Evolutionary conservation across 2,888 invertebrate genomes (phyloP).

Genomic region (Pammene fasciana): DNA sequence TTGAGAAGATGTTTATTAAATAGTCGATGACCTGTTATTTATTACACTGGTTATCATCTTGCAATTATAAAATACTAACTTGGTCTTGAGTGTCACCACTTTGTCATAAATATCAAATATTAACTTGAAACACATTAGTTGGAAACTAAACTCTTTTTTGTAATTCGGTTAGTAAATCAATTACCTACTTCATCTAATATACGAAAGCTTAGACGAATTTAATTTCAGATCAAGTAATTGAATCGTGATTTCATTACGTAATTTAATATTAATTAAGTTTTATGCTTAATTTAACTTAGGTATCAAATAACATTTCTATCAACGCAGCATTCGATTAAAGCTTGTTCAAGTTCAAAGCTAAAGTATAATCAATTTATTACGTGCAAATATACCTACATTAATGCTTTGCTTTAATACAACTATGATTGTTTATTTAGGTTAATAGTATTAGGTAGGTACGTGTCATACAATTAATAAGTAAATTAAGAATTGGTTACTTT

Average conservation of each 20-base stretch:
- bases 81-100: too few species aligned
- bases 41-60: too few species aligned
- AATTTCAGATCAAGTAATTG: background rate
- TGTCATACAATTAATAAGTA: too few species aligned
- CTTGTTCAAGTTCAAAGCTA: background rate
- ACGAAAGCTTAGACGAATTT: background rate
- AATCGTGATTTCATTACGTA: background rate
- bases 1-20: too few species aligned
- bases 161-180: background rate
- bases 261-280: slow-evolving; percentile 4
- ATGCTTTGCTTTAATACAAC: too few species aligned
- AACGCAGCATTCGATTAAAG: background rate
- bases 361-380: background rate
- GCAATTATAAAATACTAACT: too few species aligned
- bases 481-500: too few species aligned
- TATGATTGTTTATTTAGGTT: background rate
- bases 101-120: too few species aligned
- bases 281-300: background rate
- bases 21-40: too few species aligned
- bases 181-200: background rate
- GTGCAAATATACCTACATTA: background rate
- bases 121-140: too few species aligned
- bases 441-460: too few species aligned
- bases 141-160: background rate
- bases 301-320: background rate